Evolutionary conservation across 2,888 invertebrate genomes (phyloP), one percentile per base, ranked within the genome.

Genomic region (Tachina grossa): DNA sequence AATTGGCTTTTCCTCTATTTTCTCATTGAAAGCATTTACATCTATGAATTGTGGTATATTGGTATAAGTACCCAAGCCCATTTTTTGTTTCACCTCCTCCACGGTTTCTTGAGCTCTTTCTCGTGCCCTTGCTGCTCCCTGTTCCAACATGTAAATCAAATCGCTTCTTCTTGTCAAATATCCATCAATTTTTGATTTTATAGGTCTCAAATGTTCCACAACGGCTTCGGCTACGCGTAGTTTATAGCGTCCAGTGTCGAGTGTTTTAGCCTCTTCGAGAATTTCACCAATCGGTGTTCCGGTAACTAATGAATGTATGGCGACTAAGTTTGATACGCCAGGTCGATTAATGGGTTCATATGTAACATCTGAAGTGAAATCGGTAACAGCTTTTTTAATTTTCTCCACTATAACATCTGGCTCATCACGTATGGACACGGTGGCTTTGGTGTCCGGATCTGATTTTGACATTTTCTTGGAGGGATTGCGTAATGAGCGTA

Each of bases 391-490:
- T 93, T 97, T 98, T 90, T 96, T 96, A 16, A 98, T 93, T 92
- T 97, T 97, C 55, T 94, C 94, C 1, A 93, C 88, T 74, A 98
- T 95, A 14, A 93, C 93, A 57, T 96, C 96, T 0, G 96, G 94
- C 10, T 94, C 91, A 91, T 99, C 99, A 6, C 94, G 95, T 47
- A 99, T 92, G 88, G 96, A 95, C 84, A 99, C 96, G 76, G 97
- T 94, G 87, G 97, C 96, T 90, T 95, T 96, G 0, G 94, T 92
- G 93, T 97, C 96, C 0, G 94, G 90, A 90, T 98, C 97, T 0
- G 99, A 99, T 93, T 99, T 99, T 13, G 99, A 99, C 99, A 99
- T 99, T 94, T 99, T 99, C 90, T 96, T 96, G 0, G 92, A 90
- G 0, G 99, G 98, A 90, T 98, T 96, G 65, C 97, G 94, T 10